Evolutionary conservation across 2,113 vertebrate genomes (phyloP).

Genomic region (Jacana jacana): DNA sequence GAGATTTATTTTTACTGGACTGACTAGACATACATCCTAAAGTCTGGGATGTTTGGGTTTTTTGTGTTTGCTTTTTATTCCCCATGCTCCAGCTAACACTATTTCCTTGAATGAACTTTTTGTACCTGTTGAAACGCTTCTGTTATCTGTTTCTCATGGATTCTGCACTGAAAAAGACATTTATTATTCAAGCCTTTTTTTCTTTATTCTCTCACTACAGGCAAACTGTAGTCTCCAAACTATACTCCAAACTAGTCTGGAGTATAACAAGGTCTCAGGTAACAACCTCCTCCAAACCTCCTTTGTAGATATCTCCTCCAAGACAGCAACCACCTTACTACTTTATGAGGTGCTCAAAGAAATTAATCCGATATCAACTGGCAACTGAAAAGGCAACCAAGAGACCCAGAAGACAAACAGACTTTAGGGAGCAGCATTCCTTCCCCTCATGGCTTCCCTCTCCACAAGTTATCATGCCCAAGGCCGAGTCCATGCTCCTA

Average conservation of each 20-base stretch:
- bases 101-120: background rate
- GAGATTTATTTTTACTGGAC: background rate
- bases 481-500: background rate
- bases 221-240: background rate
- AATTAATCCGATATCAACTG: background rate
- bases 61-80: background rate
- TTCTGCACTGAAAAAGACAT: background rate
- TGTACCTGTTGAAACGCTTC: background rate
- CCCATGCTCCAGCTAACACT: background rate
- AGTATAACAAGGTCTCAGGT: background rate
- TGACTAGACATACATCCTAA: background rate
- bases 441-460: background rate
- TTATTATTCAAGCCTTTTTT: background rate
- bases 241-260: background rate
- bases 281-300: background rate
- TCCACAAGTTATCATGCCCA: rapidly evolving
- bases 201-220: background rate
- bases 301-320: background rate
- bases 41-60: background rate
- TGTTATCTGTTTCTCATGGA: background rate
- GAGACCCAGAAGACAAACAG: background rate
- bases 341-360: background rate
- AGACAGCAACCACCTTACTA: background rate
- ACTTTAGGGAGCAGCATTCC: background rate
- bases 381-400: background rate